Evolutionary conservation across 1,140 invertebrate species (phyloP).

Genomic region (Grapholita molesta): DNA sequence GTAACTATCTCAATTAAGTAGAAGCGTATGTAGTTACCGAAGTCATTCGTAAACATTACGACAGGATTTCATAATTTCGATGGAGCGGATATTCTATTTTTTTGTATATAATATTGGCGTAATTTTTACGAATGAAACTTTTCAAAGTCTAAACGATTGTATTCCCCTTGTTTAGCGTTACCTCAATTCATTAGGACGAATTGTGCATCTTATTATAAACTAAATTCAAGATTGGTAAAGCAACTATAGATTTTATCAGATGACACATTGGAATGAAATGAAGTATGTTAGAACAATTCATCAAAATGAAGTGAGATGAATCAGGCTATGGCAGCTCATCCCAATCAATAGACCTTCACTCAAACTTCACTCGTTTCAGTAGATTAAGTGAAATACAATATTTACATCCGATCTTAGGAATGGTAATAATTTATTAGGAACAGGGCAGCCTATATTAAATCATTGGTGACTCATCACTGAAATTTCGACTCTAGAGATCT

Average conservation of each 20-base stretch:
- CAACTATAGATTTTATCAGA: neutral
- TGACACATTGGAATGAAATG: neutral
- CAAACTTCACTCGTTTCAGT: slow-evolving; percentile 35
- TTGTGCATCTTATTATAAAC: slow-evolving; percentile 24
- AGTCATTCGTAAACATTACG: slow-evolving; percentile 47
- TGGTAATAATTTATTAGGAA: slow-evolving; percentile 72
- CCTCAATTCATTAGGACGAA: slow-evolving; percentile 42
- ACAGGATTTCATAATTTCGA: slow-evolving; percentile 10
- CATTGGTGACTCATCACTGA: slow-evolving; percentile 74
- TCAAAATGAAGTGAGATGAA: slow-evolving; percentile 52
- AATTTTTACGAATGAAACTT: slow-evolving; percentile 36
- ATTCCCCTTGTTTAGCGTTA: slow-evolving; percentile 40
- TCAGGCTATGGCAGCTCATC: slow-evolving; percentile 38
- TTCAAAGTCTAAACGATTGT: slow-evolving; percentile 38
- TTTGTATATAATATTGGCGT: neutral
- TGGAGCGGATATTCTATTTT: neutral
- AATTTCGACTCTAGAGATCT: slow-evolving; percentile 64
- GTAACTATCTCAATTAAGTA: slow-evolving; percentile 67
- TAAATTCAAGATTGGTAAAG: neutral
- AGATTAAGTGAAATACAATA: slow-evolving; percentile 66
- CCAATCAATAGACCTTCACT: slow-evolving; percentile 44
- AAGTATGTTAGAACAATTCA: slow-evolving; percentile 28
- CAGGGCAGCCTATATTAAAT: slow-evolving; percentile 69
- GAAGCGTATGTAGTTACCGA: slow-evolving; percentile 65
- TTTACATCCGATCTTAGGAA: slow-evolving; percentile 46